These are phyloP conservation scores for Albula goreensis DNA, from an alignment of 2,113 vertebrate species.

Conservation along the genomic window DNA sequence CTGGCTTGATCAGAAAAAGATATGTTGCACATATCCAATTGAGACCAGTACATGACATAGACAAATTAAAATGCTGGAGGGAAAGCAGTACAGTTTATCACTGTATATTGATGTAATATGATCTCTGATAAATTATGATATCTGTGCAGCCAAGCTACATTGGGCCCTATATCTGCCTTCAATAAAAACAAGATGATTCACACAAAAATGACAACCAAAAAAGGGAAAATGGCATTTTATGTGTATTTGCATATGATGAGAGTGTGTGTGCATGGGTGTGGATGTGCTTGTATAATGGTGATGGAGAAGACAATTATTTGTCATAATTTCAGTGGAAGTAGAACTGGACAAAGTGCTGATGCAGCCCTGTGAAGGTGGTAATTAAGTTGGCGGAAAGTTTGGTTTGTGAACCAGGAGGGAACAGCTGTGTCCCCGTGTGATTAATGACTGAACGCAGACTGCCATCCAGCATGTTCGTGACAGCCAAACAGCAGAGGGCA, in stretches of 20 bases:
- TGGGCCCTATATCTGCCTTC: not conserved
- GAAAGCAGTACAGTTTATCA: not conserved
- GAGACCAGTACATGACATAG: not conserved
- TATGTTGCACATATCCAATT: not conserved
- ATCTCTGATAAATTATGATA: not conserved
- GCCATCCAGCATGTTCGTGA: not conserved
- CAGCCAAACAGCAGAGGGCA: not conserved
- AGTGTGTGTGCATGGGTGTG: not conserved
- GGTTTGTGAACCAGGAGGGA: slow-evolving; percentile 42
- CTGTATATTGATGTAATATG: not conserved
- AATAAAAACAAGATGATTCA: not conserved
- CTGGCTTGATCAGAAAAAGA: not conserved
- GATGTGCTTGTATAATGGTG: not conserved
- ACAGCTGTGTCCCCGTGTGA: slow-evolving; percentile 56
- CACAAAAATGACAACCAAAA: not conserved
- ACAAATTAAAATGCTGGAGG: not conserved
- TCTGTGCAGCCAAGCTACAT: not conserved
- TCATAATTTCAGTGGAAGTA: slow-evolving; percentile 31
- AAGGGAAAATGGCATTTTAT: not conserved
- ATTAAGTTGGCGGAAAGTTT: slow-evolving; percentile 62
- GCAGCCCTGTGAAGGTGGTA: slow-evolving; percentile 60
- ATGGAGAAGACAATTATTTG: slow-evolving; percentile 27
- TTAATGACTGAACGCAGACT: slow-evolving; percentile 35
- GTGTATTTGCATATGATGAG: not conserved
- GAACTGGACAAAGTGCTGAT: slow-evolving; percentile 49